Evolutionary conservation across 2,113 vertebrate species (phyloP).

Genomic region (Upupa epops): DNA sequence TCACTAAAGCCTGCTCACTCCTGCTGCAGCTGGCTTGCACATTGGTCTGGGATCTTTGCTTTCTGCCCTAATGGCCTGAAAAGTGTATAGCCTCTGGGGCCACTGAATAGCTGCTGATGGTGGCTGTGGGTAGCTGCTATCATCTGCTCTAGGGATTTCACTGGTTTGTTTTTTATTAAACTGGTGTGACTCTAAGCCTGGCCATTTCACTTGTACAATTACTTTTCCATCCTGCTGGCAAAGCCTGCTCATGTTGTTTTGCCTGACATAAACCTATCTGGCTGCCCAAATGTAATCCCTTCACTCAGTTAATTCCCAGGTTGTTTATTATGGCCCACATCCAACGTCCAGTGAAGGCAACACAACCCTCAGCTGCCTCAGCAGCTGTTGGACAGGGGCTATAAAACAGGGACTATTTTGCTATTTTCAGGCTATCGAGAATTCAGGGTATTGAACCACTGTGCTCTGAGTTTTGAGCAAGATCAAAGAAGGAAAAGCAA

Average conservation of each 20-base stretch:
- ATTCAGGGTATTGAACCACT: background rate
- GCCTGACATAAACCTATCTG: background rate
- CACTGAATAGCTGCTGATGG: fast-evolving
- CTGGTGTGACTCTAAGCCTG: background rate
- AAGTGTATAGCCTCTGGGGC: background rate
- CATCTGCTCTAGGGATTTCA: background rate
- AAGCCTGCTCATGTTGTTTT: background rate
- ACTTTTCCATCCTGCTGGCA: background rate
- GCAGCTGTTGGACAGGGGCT: background rate
- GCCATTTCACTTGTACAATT: background rate
- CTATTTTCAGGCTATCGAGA: background rate
- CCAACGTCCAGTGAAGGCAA: background rate
- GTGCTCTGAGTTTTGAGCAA: background rate
- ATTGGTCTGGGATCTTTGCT: background rate
- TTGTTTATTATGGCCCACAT: background rate
- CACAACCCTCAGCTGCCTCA: background rate
- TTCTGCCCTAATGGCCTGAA: background rate
- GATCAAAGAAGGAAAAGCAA: background rate
- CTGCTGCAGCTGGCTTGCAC: background rate
- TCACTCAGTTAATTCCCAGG: background rate
- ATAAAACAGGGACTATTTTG: background rate
- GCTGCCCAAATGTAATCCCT: background rate
- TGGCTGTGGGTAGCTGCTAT: background rate
- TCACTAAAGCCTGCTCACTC: background rate
- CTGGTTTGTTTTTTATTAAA: background rate